Percentiles rank a stretch among this genome's conserved stretches.
phyloP scores from a whole-genome alignment of 2,113 vertebrate genomes.

The Aythya baeri region DNA sequence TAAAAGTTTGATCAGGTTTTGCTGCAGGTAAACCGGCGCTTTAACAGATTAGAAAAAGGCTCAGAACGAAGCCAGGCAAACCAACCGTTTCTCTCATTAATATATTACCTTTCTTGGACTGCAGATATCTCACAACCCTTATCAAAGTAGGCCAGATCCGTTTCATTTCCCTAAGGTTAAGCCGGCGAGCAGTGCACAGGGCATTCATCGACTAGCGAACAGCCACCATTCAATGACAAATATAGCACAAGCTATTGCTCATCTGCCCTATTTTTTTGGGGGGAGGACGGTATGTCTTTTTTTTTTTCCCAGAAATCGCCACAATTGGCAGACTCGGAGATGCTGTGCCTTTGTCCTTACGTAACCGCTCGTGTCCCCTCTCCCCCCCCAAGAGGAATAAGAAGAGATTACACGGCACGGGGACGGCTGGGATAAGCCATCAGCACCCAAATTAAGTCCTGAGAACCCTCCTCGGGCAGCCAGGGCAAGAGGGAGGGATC shows the following conservation, averaged over 20 bases:
- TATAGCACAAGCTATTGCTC: constrained; percentile 47
- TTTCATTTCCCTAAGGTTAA: constrained; percentile 67
- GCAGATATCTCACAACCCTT: constrained; percentile 55
- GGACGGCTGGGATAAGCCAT: neutral
- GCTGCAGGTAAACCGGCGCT: neutral
- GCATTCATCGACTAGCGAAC: constrained; percentile 45
- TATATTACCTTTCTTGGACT: constrained; percentile 60
- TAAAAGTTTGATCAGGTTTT: neutral
- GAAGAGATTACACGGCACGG: neutral
- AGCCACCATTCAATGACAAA: constrained; percentile 51
- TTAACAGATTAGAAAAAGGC: neutral
- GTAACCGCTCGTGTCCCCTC: neutral
- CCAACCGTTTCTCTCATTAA: constrained; percentile 13
- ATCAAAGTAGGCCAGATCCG: constrained; percentile 69
- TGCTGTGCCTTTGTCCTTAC: constrained; percentile 16
- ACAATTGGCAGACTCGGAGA: neutral
- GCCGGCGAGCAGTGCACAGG: constrained; percentile 14
- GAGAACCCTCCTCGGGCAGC: neutral
- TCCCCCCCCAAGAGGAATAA: neutral
- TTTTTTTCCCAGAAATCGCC: constrained; percentile 11
- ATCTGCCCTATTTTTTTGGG: neutral
- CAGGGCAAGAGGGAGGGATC: neutral
- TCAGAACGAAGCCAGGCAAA: neutral
- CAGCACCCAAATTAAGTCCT: neutral
- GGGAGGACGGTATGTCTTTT: neutral